Percentiles rank a stretch among this genome's conserved stretches.
Conservation (phyloP, 1,140 invertebrate species). For the Pseudomyrmex cubaensis region DNA sequence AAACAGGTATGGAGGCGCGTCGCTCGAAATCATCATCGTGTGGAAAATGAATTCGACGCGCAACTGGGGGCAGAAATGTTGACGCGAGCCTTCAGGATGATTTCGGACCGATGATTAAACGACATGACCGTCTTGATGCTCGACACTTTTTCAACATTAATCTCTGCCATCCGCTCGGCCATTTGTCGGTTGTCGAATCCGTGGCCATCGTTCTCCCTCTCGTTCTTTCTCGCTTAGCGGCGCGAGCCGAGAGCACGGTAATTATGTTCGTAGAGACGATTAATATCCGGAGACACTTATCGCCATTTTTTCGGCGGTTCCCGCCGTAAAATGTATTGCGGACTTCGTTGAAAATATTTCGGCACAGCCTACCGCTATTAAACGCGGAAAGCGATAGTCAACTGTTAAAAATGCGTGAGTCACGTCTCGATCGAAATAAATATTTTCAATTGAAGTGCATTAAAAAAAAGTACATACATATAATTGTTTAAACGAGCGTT, state of each 20-base stretch:
- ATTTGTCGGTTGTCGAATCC: conserved; percentile 75
- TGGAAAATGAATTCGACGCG: conserved; percentile 51
- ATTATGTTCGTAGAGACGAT: conserved; percentile 65
- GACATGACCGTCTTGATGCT: conserved; percentile 62
- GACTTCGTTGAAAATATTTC: conserved; percentile 25
- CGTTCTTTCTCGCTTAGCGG: background rate
- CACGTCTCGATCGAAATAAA: background rate
- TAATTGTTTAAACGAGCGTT: too few species aligned
- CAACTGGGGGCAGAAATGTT: conserved; percentile 50
- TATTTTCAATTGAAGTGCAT: background rate
- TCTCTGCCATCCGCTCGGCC: conserved; percentile 67
- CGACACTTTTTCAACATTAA: conserved; percentile 73
- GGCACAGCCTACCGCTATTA: conserved; percentile 26
- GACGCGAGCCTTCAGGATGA: conserved; percentile 63
- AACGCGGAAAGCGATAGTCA: background rate
- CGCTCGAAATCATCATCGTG: conserved; percentile 46
- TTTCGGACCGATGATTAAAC: conserved; percentile 69
- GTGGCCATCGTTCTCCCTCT: conserved; percentile 62
- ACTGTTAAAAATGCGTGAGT: conserved; percentile 5
- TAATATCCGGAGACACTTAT: conserved; percentile 67
- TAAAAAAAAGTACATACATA: too few species aligned
- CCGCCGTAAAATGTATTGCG: conserved; percentile 46
- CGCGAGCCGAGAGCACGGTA: conserved; percentile 65
- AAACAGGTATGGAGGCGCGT: background rate
- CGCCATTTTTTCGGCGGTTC: conserved; percentile 63